Conservation (phyloP, 2,113 vertebrate genomes). For the Penelope pileata region DNA sequence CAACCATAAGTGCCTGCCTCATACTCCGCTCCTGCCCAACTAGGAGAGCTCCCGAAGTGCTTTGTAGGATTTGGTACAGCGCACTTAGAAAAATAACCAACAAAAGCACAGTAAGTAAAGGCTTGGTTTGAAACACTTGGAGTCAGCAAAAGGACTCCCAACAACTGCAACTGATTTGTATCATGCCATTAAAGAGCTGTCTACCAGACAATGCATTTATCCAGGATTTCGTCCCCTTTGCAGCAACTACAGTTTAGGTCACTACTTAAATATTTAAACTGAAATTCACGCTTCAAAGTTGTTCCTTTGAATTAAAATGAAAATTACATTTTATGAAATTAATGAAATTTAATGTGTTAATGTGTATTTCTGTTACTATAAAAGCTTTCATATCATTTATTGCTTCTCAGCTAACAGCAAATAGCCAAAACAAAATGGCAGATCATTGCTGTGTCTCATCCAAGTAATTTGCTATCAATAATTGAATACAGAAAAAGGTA, state of each 20-base stretch:
- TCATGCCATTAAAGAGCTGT: background rate
- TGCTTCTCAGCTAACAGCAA: background rate
- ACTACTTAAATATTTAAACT: background rate
- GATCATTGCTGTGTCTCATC: background rate
- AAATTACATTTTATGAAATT: background rate
- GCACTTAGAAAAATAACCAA: background rate
- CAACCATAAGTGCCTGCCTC: background rate
- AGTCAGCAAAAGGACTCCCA: background rate
- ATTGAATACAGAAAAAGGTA: background rate
- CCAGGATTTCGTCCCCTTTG: background rate
- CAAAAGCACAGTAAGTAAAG: background rate
- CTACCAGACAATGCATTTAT: background rate
- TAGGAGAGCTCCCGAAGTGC: background rate
- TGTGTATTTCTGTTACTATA: background rate
- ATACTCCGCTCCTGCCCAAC: background rate
- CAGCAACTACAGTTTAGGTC: background rate
- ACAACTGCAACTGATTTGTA: background rate
- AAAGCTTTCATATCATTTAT: background rate
- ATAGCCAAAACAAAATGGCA: background rate
- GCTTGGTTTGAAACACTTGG: background rate
- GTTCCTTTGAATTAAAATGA: background rate
- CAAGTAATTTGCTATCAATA: background rate
- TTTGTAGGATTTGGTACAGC: background rate
- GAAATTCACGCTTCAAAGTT: background rate
- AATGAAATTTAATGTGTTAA: background rate